Evolutionary conservation across 2,888 invertebrate species (phyloP).

Genomic region (Tenthredo amoena): DNA sequence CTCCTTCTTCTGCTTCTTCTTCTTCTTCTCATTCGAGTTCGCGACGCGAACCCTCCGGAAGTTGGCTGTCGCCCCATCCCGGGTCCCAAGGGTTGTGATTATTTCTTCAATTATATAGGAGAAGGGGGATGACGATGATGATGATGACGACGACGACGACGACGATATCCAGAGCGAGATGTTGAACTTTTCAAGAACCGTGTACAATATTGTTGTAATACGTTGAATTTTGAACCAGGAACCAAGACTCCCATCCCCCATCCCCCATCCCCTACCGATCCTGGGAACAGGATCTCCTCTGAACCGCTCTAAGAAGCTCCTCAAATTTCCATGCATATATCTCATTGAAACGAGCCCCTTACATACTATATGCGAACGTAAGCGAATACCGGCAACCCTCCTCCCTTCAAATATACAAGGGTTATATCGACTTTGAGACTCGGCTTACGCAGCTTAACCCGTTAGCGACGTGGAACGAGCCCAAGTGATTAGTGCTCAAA

Average conservation of each 20-base stretch:
- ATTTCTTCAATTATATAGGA: slow-evolving; percentile 47
- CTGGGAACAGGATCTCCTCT: neutral
- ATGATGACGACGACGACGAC: neutral
- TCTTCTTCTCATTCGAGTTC: neutral
- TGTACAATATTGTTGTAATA: slow-evolving; percentile 27
- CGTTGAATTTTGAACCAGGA: neutral
- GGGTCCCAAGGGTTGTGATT: slow-evolving; percentile 32
- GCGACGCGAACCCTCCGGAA: slow-evolving; percentile 27
- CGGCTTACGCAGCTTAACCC: slow-evolving; percentile 46
- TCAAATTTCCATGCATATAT: slow-evolving; percentile 13
- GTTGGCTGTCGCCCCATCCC: neutral
- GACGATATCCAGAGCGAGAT: neutral
- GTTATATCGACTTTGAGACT: slow-evolving; percentile 44
- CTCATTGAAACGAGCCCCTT: slow-evolving; percentile 1
- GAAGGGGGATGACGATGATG: neutral
- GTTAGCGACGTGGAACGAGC: slow-evolving; percentile 10
- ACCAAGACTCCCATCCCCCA: neutral
- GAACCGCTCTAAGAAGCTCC: neutral
- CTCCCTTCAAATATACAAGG: slow-evolving; percentile 29
- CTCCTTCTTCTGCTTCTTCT: neutral
- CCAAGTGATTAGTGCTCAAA: slow-evolving; percentile 32
- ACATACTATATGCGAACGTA: slow-evolving; percentile 15
- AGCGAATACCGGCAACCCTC: slow-evolving; percentile 20
- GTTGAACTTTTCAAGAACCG: neutral
- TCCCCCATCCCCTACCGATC: neutral